Conservation (phyloP, 2,797 vertebrate species). For the Thaleichthys pacificus region DNA sequence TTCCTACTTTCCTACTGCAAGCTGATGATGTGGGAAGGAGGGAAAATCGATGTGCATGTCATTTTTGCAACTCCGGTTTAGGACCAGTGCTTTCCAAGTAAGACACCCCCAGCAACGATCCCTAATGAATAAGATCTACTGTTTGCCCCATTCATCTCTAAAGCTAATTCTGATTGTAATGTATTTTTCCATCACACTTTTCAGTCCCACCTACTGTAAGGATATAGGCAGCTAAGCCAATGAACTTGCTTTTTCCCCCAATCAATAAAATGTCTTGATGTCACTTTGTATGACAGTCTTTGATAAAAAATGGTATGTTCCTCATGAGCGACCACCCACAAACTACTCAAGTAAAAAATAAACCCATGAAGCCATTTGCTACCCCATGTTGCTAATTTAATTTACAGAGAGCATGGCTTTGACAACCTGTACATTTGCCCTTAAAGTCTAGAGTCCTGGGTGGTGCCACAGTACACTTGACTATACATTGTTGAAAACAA, state of each 20-base stretch:
- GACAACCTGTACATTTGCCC: background rate
- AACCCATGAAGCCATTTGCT: background rate
- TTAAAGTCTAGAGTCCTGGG: background rate
- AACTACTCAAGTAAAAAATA: constrained; percentile 7
- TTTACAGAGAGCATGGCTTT: background rate
- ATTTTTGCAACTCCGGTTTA: too few species aligned
- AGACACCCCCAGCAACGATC: too few species aligned
- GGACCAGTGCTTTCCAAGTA: too few species aligned
- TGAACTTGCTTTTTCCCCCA: background rate
- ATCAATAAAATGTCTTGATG: background rate
- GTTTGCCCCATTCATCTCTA: too few species aligned
- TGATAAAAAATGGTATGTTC: too few species aligned
- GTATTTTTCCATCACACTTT: too few species aligned
- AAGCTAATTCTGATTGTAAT: too few species aligned
- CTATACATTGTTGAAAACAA: background rate
- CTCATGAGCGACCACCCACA: background rate
- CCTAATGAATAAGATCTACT: too few species aligned
- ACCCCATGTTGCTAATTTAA: background rate
- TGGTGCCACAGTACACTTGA: background rate
- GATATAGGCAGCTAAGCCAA: background rate
- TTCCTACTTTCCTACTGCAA: too few species aligned
- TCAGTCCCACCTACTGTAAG: too few species aligned
- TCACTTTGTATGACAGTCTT: background rate
- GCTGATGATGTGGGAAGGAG: too few species aligned
- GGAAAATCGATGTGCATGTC: too few species aligned